Base-by-base conservation (phyloP, 2,797 vertebrate genomes). In the Percopsis omiscomaycus region DNA sequence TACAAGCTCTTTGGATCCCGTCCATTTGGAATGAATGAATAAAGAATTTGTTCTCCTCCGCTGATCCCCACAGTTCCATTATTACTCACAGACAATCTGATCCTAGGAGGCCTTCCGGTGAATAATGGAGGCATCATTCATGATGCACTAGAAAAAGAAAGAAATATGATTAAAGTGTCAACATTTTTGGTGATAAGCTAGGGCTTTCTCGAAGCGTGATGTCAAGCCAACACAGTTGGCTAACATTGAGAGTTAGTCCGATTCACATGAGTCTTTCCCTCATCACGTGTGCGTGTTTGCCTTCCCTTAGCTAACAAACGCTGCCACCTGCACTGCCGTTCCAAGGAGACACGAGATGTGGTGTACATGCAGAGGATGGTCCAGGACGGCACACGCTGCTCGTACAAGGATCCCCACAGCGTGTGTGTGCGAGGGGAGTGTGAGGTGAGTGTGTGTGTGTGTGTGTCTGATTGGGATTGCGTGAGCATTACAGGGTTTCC, bases 351-450 rank as follows among this genome's bases (percentile, higher is more conserved):
- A 0, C 86, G 90, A 15, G 94, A 94, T 6, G 91, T 95, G 70
- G 94, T 96, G 32, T 93, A 94, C 73, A 97, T 96, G 94, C 93
- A 96, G 68, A 92, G 91, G 57, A 89, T 93, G 89, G 95, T 95
- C 0, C 94, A 95, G 0, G 95, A 98, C 0, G 98, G 98, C 66
- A 98, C 94, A 0, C 96, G 92, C 80, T 99, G 98, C 86, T 99
- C 98, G 27, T 99, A 99, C 89, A 98, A 96, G 84, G 96, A 99
- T 0, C 88, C 93, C 12, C 92, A 98, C 90, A 98, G 95, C 69
- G 90, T 98, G 84, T 99, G 98, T 0, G 95, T 98, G 82, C 89
- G 92, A 0, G 98, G 96, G 0, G 94, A 96, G 71, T 99, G 98
- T 80, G 91, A 94, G 91, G 98, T 98, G 72, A 93, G 95, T 81